Percentiles rank a stretch among this genome's conserved stretches.
Conservation (phyloP, 2,888 invertebrate genomes). For the Sthenelais limicola region DNA sequence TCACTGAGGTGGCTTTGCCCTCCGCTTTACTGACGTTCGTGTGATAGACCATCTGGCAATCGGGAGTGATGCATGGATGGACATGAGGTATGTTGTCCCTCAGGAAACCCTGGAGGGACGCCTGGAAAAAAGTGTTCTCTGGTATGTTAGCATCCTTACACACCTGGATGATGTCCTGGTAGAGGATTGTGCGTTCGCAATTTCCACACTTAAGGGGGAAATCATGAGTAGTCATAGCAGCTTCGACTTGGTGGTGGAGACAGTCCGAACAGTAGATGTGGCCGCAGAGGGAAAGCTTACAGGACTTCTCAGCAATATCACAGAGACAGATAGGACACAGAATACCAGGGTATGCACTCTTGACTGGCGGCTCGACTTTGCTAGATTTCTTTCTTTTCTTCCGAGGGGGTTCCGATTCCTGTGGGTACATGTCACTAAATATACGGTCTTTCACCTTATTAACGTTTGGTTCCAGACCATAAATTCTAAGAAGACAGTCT, state of each 20-base stretch:
- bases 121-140: not conserved
- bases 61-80: slow-evolving; percentile 18
- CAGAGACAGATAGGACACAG: slow-evolving; percentile 18
- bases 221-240: not conserved
- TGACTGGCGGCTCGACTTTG: too few species aligned
- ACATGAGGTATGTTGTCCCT: not conserved
- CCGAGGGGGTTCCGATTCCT: too few species aligned
- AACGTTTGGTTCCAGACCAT: not conserved
- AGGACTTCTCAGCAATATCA: not conserved
- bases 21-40: not conserved
- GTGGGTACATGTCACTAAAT: too few species aligned
- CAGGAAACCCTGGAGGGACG: slow-evolving; percentile 8
- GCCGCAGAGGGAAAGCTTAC: not conserved
- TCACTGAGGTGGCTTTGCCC: not conserved
- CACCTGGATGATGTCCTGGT: not conserved
- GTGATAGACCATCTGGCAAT: slow-evolving; percentile 30
- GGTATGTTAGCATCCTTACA: not conserved
- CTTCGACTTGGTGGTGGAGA: not conserved
- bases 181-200: not conserved
- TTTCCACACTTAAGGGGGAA: slow-evolving; percentile 18
- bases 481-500: not conserved
- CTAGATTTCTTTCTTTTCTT: too few species aligned
- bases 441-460: not conserved
- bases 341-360: too few species aligned
- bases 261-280: slow-evolving; percentile 8